Percentiles rank a stretch among this genome's conserved stretches.
Conservation (phyloP, 2,113 vertebrate species). For the Hemiprocne comata region DNA sequence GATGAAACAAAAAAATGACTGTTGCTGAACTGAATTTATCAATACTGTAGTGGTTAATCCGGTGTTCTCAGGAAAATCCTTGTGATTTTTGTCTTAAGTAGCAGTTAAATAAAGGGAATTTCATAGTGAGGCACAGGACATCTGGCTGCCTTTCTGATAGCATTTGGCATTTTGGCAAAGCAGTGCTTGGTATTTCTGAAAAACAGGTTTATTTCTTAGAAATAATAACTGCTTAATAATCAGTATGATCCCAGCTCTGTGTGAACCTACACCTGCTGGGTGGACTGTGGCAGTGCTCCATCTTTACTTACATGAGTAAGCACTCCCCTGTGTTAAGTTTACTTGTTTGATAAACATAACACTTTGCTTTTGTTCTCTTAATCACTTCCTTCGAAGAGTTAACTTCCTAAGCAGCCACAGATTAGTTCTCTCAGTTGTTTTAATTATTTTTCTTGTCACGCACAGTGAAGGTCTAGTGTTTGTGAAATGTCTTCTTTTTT, state of each 20-base stretch:
- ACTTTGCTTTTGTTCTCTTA: conserved; percentile 39
- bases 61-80: not conserved
- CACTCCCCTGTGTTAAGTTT: not conserved
- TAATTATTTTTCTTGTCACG: conserved; percentile 81
- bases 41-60: not conserved
- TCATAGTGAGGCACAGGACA: not conserved
- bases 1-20: not conserved
- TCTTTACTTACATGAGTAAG: not conserved
- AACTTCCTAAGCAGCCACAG: conserved; percentile 66
- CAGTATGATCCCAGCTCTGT: not conserved
- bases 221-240: not conserved
- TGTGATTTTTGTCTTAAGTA: not conserved
- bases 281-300: not conserved
- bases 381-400: conserved; percentile 75
- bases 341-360: conserved; percentile 38
- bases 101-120: not conserved
- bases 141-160: not conserved
- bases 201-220: not conserved
- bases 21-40: not conserved
- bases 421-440: conserved; percentile 72
- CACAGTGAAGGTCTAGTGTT: conserved; percentile 69
- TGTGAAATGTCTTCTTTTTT: conserved; percentile 66
- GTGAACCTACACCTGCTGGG: not conserved
- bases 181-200: not conserved
- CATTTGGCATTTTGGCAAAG: not conserved